Base-by-base conservation (phyloP, 2,797 vertebrate species). In the Neosilurus mollespiculum region DNA sequence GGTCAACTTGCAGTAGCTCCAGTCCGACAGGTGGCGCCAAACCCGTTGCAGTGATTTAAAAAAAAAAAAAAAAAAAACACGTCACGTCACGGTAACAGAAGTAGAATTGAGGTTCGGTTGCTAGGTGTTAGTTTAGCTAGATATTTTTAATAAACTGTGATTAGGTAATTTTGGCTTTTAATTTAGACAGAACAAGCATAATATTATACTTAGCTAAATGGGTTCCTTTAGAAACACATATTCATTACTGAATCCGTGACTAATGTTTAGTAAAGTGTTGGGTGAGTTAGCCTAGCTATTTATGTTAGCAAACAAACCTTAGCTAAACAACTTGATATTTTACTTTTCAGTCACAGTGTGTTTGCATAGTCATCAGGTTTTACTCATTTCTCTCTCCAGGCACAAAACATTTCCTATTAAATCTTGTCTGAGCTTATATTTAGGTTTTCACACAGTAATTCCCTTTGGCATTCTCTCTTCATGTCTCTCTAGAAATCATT, bases 21-120 rank as follows among this genome's bases (percentile, higher is more conserved):
- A 77, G 73, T 64, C 73, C 72, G 51, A 61, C 8, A 81, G 80
- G 66, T 61, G 84, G 80, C 43, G 80, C 58, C 5, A 59, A 67
- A 70, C 43, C 34, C 30, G 30, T 30, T 30, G 54, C 18, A 12
- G 64, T 9, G 14, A 34, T 43, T 9, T 3, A 7, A 71, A 22
- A 14, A 37, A 58, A 24, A 6, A 3, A 15, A 18, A 58, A 58
- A 58, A 58, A 58, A 58, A 58, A 56, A 4, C 12, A 43, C 43
- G 3, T 65, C 26, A 54, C 37, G 18, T 58, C n/a, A 5, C 34
- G 4, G 61, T 37, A 20, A 80, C 61, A 65, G 73, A 86, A 79
- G 56, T 70, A 34, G 24, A 24, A 3, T 51, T 72, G 16, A 56
- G 24, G 58, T 22, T n/a, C 1, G 34, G 2, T n/a, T 76, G 34